Evolutionary conservation across 2,113 vertebrate species (phyloP), one percentile per base, ranked within the genome.

Genomic region (Salvator merianae): DNA sequence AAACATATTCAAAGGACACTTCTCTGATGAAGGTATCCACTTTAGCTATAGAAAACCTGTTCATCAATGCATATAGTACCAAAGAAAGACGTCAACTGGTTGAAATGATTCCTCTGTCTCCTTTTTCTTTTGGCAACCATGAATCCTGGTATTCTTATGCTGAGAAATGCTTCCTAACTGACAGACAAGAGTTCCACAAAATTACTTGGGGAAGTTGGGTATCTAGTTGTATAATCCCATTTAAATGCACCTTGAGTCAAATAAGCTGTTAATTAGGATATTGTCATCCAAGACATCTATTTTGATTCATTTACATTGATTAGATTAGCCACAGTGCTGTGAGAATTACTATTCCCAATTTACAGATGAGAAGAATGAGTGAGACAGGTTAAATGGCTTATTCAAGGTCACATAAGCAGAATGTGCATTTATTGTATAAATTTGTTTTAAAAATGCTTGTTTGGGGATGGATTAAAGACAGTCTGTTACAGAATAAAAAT

Each of bases 321-420:
- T 50, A 79, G 53, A 69, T 68, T 75, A 53, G 4, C 65, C 38
- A 89, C 43, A 30, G n/a, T 0, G 1, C 59, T 65, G 14, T 16
- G 10, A 79, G 36, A 40, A 78, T 91, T 76, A 68, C 84, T 85
- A 82, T 85, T 36, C 90, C 10, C 62, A 72, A 83, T 89, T 91
- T 84, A 83, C 0, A 83, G 81, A 73, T 68, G 69, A 38, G 36
- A 81, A 82, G 50, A 84, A 38, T 79, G 77, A 89, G 72, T 47
- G 84, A 63, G 68, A 79, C 72, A 88, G 81, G 80, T 86, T 90
- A 43, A 34, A 72, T 59, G 62, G 28, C 77, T 85, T 86, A 40
- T 84, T 85, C 83, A 75, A 87, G 74, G 79, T 90, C 82, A 78
- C 62, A 73, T 78, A 84, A 65, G 75, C 88, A 87, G n/a, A 70